Percentiles rank a stretch among this genome's conserved stretches.
phyloP scores from a whole-genome alignment of 2,888 invertebrate genomes.

The Pterostichus niger region DNA sequence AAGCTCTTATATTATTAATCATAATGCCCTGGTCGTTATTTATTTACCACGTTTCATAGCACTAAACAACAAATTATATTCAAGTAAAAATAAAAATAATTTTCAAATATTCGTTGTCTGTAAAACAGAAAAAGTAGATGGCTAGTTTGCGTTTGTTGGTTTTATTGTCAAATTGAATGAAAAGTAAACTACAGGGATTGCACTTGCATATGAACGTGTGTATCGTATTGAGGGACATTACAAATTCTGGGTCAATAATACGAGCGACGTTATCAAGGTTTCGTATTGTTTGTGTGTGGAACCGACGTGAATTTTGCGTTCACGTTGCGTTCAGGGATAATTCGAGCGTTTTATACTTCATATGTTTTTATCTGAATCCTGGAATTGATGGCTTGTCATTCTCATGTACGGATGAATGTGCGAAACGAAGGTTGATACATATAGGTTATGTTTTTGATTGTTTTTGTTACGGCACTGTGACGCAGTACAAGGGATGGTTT shows the following conservation, averaged over 20 bases:
- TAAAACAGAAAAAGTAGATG: too few relatives aligned
- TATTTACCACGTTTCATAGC: too few relatives aligned
- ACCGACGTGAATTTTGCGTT: constrained; percentile 4
- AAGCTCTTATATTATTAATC: too few relatives aligned
- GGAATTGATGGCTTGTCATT: constrained; percentile 37
- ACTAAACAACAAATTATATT: too few relatives aligned
- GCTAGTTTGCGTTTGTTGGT: too few relatives aligned
- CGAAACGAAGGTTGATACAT: constrained; percentile 26
- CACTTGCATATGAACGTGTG: neutral
- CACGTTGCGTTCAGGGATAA: constrained; percentile 8
- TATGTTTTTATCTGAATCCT: constrained; percentile 44
- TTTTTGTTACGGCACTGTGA: constrained; percentile 25
- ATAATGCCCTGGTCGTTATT: too few relatives aligned
- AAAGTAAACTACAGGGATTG: neutral
- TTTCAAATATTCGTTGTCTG: too few relatives aligned
- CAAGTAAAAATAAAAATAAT: too few relatives aligned
- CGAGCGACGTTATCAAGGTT: constrained; percentile 52
- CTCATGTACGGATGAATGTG: neutral
- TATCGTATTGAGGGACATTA: constrained; percentile 48
- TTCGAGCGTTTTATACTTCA: constrained; percentile 34
- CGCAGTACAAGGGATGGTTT: neutral
- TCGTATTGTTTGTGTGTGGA: constrained; percentile 41
- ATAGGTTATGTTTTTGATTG: constrained; percentile 40
- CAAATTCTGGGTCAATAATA: constrained; percentile 62
- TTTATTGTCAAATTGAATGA: neutral